Conservation (phyloP, 23 tunicate genomes). For the Diplosoma virens region DNA sequence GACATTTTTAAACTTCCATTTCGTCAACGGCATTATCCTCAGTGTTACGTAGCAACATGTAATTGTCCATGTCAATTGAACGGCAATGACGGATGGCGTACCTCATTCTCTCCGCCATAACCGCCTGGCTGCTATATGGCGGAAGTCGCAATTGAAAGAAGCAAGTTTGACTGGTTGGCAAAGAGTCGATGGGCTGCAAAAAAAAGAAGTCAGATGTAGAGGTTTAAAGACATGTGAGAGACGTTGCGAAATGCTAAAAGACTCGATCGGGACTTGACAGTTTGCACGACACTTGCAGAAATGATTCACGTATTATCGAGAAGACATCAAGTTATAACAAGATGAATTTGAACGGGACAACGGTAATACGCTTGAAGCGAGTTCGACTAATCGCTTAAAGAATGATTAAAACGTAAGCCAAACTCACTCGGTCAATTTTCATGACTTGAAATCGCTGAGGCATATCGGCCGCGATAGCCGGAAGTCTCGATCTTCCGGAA, state of each 20-base stretch:
- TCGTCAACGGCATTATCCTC: slow-evolving; percentile 50
- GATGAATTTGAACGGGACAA: too few relatives aligned
- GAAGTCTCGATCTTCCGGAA: slow-evolving; percentile 92
- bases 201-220: too few relatives aligned
- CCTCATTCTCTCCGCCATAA: slow-evolving; percentile 70
- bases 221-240: too few relatives aligned
- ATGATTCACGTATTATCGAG: too few relatives aligned
- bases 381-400: too few relatives aligned
- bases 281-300: too few relatives aligned
- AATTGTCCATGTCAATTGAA: slow-evolving; percentile 95
- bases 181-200: slow-evolving; percentile 50
- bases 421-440: slow-evolving; percentile 78
- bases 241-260: too few relatives aligned
- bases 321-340: too few relatives aligned
- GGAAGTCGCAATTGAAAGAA: slow-evolving; percentile 89
- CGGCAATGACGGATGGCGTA: slow-evolving; percentile 94
- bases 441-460: slow-evolving; percentile 94
- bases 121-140: slow-evolving; percentile 60
- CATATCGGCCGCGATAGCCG: slow-evolving; percentile 75
- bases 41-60: slow-evolving; percentile 82
- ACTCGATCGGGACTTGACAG: too few relatives aligned
- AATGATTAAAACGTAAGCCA: too few relatives aligned
- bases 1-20: slow-evolving; percentile 28
- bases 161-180: slow-evolving; percentile 88
- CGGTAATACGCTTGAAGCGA: too few relatives aligned